Evolutionary conservation across 2,888 invertebrate genomes (phyloP).

Genomic region (Tetranychus truncatus): DNA sequence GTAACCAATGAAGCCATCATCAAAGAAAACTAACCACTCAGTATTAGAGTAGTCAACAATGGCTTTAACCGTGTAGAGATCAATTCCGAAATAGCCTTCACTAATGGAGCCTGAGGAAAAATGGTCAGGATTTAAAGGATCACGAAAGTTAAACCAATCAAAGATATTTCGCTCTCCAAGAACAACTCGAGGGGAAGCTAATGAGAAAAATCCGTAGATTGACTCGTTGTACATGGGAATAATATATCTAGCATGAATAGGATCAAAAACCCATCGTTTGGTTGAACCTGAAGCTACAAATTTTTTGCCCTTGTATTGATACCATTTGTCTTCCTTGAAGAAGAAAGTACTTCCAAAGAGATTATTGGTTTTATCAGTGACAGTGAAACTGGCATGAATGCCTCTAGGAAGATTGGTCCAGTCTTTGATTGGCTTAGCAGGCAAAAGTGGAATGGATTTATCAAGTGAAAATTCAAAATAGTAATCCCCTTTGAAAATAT

Average conservation of each 20-base stretch:
- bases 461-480: not conserved
- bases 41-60: not conserved
- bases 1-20: not conserved
- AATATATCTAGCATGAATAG: not conserved
- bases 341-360: slow-evolving; percentile 2
- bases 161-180: not conserved
- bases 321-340: not conserved
- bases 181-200: not conserved
- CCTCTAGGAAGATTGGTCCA: not conserved
- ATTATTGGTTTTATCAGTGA: not conserved
- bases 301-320: not conserved
- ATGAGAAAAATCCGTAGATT: not conserved
- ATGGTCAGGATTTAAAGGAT: not conserved
- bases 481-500: not conserved
- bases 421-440: not conserved
- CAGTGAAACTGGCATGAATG: not conserved
- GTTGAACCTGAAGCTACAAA: not conserved
- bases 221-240: not conserved
- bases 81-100: not conserved
- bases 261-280: not conserved
- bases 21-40: not conserved
- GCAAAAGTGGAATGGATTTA: not conserved
- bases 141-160: not conserved
- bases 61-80: not conserved
- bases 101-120: not conserved